These are phyloP conservation scores for Allolobophora icterica DNA, from an alignment of 2,888 invertebrate species.

Conservation along the genomic window DNA sequence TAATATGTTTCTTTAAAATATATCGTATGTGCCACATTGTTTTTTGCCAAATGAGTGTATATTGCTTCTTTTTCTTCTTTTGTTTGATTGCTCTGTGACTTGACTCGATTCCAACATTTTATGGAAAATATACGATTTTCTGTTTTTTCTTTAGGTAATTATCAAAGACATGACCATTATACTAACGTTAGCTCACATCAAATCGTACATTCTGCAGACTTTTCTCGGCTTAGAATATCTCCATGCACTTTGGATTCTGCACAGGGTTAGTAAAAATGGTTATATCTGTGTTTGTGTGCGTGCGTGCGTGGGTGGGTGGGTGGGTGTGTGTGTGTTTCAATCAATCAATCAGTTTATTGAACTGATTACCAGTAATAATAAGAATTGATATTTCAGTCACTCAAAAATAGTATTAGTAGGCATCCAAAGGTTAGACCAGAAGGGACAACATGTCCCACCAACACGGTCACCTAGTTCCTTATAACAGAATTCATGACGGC, in stretches of 20 bases:
- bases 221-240: slow-evolving; percentile 91
- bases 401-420: too few relatives aligned
- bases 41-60: neutral
- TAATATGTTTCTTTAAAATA: neutral
- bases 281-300: neutral
- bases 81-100: neutral
- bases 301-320: too few relatives aligned
- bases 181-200: slow-evolving; percentile 84
- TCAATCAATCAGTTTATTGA: too few relatives aligned
- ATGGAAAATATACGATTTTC: neutral
- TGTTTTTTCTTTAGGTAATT: slow-evolving; percentile 50
- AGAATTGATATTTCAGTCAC: too few relatives aligned
- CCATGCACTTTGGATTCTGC: slow-evolving; percentile 93
- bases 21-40: neutral
- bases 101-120: neutral
- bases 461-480: too few relatives aligned
- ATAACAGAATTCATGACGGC: too few relatives aligned
- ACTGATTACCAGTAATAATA: too few relatives aligned
- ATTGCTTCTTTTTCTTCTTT: neutral
- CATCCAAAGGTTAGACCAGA: too few relatives aligned
- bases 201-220: slow-evolving; percentile 93
- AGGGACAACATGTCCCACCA: too few relatives aligned
- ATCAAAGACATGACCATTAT: slow-evolving; percentile 52
- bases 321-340: neutral
- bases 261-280: slow-evolving; percentile 72